Base-by-base conservation (phyloP, 2,797 vertebrate species). In the Periophthalmus magnuspinnatus region DNA sequence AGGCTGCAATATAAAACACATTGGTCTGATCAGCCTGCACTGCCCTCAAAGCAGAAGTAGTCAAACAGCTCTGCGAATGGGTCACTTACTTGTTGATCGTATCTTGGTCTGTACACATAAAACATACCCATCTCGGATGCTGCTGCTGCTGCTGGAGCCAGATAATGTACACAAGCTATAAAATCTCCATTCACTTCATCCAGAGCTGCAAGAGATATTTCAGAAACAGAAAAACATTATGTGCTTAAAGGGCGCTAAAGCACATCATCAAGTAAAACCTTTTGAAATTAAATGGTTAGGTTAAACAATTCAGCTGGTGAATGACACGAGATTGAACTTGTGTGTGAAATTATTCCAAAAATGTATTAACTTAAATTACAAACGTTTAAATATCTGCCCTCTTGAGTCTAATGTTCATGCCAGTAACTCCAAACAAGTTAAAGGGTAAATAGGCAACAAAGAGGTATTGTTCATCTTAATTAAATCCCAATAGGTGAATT, bases 151-250 rank as follows among this genome's bases (percentile, higher is more conserved):
- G 95, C 93, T 96, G 96, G 95, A 97, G 96, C 95, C 95, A 93
- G 93, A 74, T 81, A 94, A 94, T 90, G 91, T 96, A 97, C 74
- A 98, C 96, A 97, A 93, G 93, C 93, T 87, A 93, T 97, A 95
- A 97, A 97, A 95, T 75, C 79, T 64, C 68, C 78, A 67, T 80
- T 82, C 59, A 84, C 86, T 86, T 84, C 89, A 78, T 74, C 80
- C 83, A 83, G 78, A 90, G 87, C 66, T 64, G 83, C 76, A 74
- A 74, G 86, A 79, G 84, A 86, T 86, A 79, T 66, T 71, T 62
- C 66, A 79, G 86, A 79, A 81, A 85, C 65, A 38, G 80, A 81
- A 80, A 74, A 68, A 67, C 64, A 82, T 79, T 74, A 74, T 48
- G 70, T 81, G 83, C 77, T 81, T 81, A 41, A 10, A 84, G 16